phyloP scores from a whole-genome alignment of 2,888 invertebrate species.

The Lasioglossum calceatum region DNA sequence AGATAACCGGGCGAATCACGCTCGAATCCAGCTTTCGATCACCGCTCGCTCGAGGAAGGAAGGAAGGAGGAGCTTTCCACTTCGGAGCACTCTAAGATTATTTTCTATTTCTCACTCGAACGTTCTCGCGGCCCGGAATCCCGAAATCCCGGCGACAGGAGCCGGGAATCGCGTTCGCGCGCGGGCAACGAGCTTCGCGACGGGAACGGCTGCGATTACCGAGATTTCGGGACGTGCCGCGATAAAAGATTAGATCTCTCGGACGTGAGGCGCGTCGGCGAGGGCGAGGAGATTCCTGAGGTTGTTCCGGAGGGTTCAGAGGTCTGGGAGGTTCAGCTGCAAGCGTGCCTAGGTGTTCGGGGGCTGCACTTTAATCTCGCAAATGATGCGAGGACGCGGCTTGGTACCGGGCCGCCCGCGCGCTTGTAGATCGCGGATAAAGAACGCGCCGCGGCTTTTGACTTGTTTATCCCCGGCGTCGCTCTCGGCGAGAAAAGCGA shows the following conservation, averaged over 20 bases:
- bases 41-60: no score
- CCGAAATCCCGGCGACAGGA: conserved; percentile 3
- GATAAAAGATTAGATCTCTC: conserved; percentile 69
- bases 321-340: not conserved
- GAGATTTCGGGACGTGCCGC: conserved; percentile 48
- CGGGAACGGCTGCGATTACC: conserved; percentile 48
- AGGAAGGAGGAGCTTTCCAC: not conserved
- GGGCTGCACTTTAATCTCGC: conserved; percentile 69
- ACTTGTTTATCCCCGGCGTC: conserved; percentile 42
- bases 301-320: not conserved
- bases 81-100: not conserved
- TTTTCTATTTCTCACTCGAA: conserved; percentile 5
- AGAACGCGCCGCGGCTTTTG: conserved; percentile 36
- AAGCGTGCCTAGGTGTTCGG: conserved; percentile 45
- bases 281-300: conserved; percentile 8
- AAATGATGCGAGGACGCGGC: conserved; percentile 54
- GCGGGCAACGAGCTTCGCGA: conserved; percentile 14
- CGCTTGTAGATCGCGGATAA: conserved; percentile 30
- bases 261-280: conserved; percentile 31
- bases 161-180: not conserved
- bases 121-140: not conserved
- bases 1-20: not conserved
- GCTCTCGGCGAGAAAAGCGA: conserved; percentile 17
- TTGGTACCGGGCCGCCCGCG: not conserved
- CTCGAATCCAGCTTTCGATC: not conserved